A percentile compares a stretch with the other conserved stretches of the same genome.
phyloP scores from a whole-genome alignment of 35 echinoderm and acorn worm species.

The Diadema setosum region DNA sequence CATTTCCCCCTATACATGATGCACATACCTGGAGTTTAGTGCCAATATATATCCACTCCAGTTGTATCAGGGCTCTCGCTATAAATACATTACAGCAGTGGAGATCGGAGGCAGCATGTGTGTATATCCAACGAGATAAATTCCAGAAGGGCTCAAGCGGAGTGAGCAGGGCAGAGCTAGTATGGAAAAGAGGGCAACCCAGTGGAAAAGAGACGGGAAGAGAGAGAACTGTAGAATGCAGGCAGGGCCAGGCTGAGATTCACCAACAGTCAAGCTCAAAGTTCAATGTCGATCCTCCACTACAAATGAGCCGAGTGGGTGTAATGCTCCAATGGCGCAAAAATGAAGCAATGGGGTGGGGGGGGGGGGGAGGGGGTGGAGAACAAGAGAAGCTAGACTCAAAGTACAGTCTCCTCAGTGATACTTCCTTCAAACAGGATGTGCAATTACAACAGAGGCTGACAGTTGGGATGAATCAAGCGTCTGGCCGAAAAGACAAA shows the following conservation, averaged over 20 bases:
- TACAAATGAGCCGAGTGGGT: background rate
- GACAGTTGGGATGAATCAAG: background rate
- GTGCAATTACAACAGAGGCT: background rate
- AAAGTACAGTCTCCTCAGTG: background rate
- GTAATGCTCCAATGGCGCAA: background rate
- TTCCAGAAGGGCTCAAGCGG: background rate
- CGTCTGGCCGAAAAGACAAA: background rate
- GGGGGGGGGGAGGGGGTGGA: too few species aligned
- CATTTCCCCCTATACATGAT: too few species aligned
- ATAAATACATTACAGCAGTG: background rate
- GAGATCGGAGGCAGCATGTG: background rate
- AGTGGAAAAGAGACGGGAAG: too few species aligned
- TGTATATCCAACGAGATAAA: constrained; percentile 4
- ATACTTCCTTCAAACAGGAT: background rate
- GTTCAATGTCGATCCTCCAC: background rate
- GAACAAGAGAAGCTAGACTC: background rate
- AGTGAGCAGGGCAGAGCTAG: too few species aligned
- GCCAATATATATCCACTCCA: background rate
- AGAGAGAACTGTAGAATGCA: too few species aligned
- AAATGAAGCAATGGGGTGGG: too few species aligned
- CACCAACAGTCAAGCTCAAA: background rate
- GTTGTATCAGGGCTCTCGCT: background rate
- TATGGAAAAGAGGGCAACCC: too few species aligned
- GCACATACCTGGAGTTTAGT: background rate
- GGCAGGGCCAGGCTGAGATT: too few species aligned